These are phyloP conservation scores for Neogobius melanostomus DNA, from an alignment of 2,113 vertebrate genomes.

Conservation along the genomic window DNA sequence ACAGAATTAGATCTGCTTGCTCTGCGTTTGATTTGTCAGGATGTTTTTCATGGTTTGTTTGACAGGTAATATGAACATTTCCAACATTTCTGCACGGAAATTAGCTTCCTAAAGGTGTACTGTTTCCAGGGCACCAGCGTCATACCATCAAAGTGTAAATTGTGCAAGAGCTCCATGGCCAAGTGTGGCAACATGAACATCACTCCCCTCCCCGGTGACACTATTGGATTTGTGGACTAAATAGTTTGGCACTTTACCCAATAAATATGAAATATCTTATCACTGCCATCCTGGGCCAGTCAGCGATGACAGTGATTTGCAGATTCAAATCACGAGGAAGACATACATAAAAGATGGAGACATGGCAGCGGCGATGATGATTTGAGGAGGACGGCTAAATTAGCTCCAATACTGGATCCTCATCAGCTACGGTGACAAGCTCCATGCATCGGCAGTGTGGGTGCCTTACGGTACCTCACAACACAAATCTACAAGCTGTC, in stretches of 20 bases:
- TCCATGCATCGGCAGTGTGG: slow-evolving; percentile 9
- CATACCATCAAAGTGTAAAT: too few relatives aligned
- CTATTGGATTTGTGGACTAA: slow-evolving; percentile 15
- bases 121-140: too few relatives aligned
- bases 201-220: neutral
- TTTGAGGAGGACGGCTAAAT: slow-evolving; percentile 63
- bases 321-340: slow-evolving; percentile 51
- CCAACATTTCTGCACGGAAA: too few relatives aligned
- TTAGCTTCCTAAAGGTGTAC: too few relatives aligned
- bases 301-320: slow-evolving; percentile 50
- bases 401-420: slow-evolving; percentile 68
- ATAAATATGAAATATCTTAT: slow-evolving; percentile 31
- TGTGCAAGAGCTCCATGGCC: too few relatives aligned
- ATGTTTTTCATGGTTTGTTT: too few relatives aligned
- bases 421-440: slow-evolving; percentile 60
- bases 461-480: slow-evolving; percentile 32
- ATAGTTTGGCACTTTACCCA: slow-evolving; percentile 57
- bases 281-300: slow-evolving; percentile 41
- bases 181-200: too few relatives aligned
- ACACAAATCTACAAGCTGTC: slow-evolving; percentile 69
- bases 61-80: too few relatives aligned
- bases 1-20: too few relatives aligned
- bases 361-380: slow-evolving; percentile 36
- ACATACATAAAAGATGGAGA: slow-evolving; percentile 6
- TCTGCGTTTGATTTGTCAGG: too few relatives aligned